phyloP scores from a whole-genome alignment of 2,888 invertebrate species.

The Epirrhoe tristata region DNA sequence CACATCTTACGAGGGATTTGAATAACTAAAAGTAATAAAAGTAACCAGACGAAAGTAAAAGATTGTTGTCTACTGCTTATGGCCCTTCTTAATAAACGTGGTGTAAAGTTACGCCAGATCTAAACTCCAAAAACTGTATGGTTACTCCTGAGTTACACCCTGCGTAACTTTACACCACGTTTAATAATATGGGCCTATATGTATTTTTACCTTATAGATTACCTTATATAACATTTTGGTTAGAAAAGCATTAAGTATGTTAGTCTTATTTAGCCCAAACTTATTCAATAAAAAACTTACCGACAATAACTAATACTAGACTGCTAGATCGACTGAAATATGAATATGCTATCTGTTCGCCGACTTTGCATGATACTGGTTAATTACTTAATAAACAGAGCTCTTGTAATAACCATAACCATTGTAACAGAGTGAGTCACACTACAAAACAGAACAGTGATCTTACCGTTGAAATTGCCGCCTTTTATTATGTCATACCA shows the following conservation, averaged over 20 bases:
- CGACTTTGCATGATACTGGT: slow-evolving; percentile 3
- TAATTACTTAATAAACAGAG: slow-evolving; percentile 12
- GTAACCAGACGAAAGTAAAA: not conserved
- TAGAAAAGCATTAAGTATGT: not conserved
- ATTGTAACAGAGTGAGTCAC: slow-evolving; percentile 60
- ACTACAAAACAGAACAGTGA: slow-evolving; percentile 46
- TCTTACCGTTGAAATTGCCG: slow-evolving; percentile 62
- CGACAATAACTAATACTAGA: not conserved
- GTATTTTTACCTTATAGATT: not conserved
- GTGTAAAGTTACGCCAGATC: no score
- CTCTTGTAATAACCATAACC: slow-evolving; percentile 36
- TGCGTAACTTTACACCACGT: no score
- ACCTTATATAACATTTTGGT: not conserved
- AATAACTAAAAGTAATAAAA: not conserved
- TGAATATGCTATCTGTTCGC: not conserved
- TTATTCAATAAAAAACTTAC: not conserved
- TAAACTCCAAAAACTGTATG: no score
- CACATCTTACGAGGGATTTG: not conserved
- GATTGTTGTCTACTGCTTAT: not conserved
- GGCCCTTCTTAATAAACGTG: no score
- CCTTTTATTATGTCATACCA: slow-evolving; percentile 48
- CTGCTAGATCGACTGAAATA: not conserved
- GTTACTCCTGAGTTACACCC: no score
- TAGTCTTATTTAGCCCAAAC: not conserved
- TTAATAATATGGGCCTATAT: no score